Evolutionary conservation across 23 tunicate genomes (phyloP).

Genomic region (Diplosoma virens): DNA sequence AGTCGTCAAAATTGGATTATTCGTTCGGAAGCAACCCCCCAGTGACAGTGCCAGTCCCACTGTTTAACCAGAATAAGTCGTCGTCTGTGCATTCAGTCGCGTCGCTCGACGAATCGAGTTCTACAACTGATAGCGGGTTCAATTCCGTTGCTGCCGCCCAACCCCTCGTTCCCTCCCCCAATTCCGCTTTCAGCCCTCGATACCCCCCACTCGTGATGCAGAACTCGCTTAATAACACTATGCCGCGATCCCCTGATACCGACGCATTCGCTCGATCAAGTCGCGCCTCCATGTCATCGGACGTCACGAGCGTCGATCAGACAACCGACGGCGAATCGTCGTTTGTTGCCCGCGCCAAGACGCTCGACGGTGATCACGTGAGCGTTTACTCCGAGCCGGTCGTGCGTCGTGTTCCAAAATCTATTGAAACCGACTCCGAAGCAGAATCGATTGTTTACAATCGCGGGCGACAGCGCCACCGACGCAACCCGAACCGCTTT

Average conservation of each 20-base stretch:
- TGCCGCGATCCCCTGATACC: not conserved
- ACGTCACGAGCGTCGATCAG: not conserved
- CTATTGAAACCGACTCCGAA: not conserved
- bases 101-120: slow-evolving; percentile 37
- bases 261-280: slow-evolving; percentile 7
- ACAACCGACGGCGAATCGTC: slow-evolving; percentile 3
- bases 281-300: slow-evolving; percentile 10
- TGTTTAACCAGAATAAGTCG: slow-evolving; percentile 28
- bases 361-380: not conserved
- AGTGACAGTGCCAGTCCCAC: slow-evolving; percentile 5
- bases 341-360: not conserved
- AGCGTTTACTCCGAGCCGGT: not conserved
- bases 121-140: slow-evolving; percentile 62
- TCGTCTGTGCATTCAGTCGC: slow-evolving; percentile 50
- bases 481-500: not conserved
- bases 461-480: slow-evolving; percentile 18
- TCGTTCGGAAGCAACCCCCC: not conserved
- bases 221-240: not conserved
- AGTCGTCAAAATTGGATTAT: not conserved
- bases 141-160: slow-evolving; percentile 36
- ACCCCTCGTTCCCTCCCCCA: slow-evolving; percentile 34
- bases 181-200: slow-evolving; percentile 64
- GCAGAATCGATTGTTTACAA: not conserved
- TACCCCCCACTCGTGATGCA: not conserved
- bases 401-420: not conserved